phyloP scores from a whole-genome alignment of 2,113 vertebrate genomes.

The Pseudorectes ferrugineus region DNA sequence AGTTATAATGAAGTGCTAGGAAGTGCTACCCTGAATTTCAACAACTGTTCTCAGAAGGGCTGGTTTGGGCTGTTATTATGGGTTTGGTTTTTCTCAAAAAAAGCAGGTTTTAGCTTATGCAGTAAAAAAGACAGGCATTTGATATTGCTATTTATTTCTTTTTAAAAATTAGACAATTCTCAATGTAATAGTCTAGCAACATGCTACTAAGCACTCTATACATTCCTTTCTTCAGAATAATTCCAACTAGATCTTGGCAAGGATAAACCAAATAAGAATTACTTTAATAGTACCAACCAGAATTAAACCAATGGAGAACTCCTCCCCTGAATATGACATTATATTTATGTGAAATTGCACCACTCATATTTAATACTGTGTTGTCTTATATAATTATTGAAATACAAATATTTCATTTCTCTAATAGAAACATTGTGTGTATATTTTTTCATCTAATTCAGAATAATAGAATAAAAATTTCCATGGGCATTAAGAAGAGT shows the following conservation, averaged over 20 bases:
- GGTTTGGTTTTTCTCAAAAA: not conserved
- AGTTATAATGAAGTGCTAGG: not conserved
- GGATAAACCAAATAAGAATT: not conserved
- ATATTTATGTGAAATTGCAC: not conserved
- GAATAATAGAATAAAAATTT: not conserved
- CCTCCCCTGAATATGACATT: not conserved
- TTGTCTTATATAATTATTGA: not conserved
- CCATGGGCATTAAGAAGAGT: not conserved
- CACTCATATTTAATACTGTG: not conserved
- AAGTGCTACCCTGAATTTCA: not conserved
- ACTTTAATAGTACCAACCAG: slow-evolving; percentile 8
- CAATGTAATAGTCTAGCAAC: slow-evolving; percentile 22
- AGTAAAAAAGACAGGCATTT: not conserved
- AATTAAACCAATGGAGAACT: not conserved
- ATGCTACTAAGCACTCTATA: slow-evolving; percentile 26
- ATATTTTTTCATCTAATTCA: not conserved
- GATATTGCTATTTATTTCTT: slow-evolving; percentile 56
- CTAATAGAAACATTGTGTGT: not conserved
- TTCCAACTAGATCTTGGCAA: slow-evolving; percentile 8
- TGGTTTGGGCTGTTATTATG: not conserved
- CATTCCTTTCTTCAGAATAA: slow-evolving; percentile 31
- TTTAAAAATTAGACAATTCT: slow-evolving; percentile 51
- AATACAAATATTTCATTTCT: not conserved
- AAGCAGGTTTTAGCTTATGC: not conserved
- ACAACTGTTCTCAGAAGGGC: not conserved